Evolutionary conservation across 2,888 invertebrate species (phyloP).

Genomic region (Thumatha senex): DNA sequence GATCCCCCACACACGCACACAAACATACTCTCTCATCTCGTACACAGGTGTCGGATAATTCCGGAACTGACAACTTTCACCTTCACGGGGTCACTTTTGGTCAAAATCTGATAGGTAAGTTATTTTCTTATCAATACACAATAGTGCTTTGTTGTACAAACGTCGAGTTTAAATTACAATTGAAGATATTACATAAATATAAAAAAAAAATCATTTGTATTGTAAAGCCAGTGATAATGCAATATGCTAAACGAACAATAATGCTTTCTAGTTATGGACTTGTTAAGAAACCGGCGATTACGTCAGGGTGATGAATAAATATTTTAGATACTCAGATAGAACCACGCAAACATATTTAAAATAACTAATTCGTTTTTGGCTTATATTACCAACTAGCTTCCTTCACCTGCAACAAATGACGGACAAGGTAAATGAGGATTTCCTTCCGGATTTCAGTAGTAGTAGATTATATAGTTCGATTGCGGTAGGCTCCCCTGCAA

Average conservation of each 20-base stretch:
- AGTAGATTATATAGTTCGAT: too few relatives aligned
- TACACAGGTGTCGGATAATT: conserved; percentile 70
- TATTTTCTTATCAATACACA: conserved; percentile 55
- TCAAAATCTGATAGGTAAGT: conserved; percentile 58
- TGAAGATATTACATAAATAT: conserved; percentile 1
- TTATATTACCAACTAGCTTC: neutral
- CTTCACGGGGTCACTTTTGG: conserved; percentile 55
- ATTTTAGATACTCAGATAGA: neutral
- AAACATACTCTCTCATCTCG: conserved; percentile 59
- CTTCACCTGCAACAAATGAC: too few relatives aligned
- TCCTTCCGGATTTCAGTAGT: too few relatives aligned
- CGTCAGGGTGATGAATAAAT: neutral
- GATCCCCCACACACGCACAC: conserved; percentile 53
- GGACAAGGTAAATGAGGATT: too few relatives aligned
- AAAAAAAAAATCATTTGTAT: neutral
- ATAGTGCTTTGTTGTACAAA: conserved; percentile 40
- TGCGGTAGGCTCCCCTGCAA: too few relatives aligned
- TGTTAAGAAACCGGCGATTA: neutral
- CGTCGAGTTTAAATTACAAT: neutral
- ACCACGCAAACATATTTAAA: too few relatives aligned
- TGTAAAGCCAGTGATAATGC: neutral
- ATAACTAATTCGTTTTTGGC: too few relatives aligned
- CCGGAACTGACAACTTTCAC: conserved; percentile 79
- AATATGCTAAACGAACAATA: neutral
- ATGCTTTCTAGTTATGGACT: conserved; percentile 1